phyloP scores from a whole-genome alignment of 2,797 vertebrate species.

The Chrysocyon brachyurus region DNA sequence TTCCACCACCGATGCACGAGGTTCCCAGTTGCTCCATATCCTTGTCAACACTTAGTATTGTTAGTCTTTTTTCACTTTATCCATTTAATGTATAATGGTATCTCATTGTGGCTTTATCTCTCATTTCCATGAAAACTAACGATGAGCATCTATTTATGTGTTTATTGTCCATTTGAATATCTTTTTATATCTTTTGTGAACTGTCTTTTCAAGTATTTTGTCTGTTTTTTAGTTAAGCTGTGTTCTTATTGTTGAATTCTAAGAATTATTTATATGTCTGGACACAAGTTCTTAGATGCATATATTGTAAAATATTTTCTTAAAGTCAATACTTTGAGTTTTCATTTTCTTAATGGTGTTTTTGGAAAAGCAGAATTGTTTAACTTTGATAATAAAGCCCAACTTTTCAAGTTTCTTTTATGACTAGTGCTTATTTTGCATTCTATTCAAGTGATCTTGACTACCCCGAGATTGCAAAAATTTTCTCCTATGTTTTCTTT shows the following conservation, averaged over 20 bases:
- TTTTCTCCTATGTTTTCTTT: conserved; percentile 28
- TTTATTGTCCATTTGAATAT: not conserved
- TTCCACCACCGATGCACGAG: not conserved
- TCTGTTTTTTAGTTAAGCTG: not conserved
- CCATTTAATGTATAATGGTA: not conserved
- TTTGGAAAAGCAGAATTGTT: not conserved
- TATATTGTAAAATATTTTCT: not conserved
- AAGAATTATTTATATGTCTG: not conserved
- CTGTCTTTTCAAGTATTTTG: not conserved
- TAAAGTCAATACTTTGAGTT: not conserved
- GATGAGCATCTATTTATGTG: not conserved
- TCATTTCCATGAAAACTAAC: not conserved
- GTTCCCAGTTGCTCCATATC: not conserved
- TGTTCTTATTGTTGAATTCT: conserved; percentile 34
- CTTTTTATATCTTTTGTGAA: not conserved
- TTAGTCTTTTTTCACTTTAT: not conserved
- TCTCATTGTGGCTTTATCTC: not conserved
- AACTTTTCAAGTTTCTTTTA: conserved; percentile 13
- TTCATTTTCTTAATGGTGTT: not conserved
- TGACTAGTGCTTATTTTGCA: not conserved
- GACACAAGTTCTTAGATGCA: not conserved
- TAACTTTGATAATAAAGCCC: not conserved
- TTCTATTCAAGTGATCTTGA: not conserved
- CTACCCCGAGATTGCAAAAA: not conserved
- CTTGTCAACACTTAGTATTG: not conserved